Evolutionary conservation across 2,888 invertebrate genomes (phyloP), one percentile per base, ranked within the genome.

Genomic region (Nemapogon koenigi): DNA sequence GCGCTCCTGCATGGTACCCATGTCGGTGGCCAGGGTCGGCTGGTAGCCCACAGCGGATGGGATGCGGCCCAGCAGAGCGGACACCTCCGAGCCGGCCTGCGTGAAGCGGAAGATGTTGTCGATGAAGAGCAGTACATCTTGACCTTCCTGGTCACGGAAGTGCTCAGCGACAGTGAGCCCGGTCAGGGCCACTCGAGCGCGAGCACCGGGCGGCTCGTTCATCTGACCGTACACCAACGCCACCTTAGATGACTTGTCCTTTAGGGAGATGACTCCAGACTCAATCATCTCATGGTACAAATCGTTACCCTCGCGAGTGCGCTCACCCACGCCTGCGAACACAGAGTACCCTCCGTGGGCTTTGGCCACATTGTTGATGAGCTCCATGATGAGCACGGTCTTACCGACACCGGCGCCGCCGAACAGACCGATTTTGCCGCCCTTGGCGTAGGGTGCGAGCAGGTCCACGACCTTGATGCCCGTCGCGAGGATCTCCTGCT

Each of bases 1-100:
- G 63, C 94, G 85, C 73, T 97, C 96, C 85, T 97, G 95, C 95
- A 96, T 94, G 59, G 90, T 87, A 87, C 96, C 95, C 96, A 96
- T 96, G 83, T 96, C 96, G 61, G 95, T 96, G 56, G 94, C 94
- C 65, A 96, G 71, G 11, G 96, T 97, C 37, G 96, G 96, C 66
- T 97, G 96, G 72, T 97, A 96, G 65, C 96, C 96, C 59, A 97
- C 95, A 62, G 96, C 96, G 41, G 91, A 92, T 49, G 96, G 96
- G 61, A 97, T 96, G 84, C 96, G 94, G 68, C 96, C 96, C 65
- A 96, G 72, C 76, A 96, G 76, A 47, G 96, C 95, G 51, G 96
- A 97, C 59, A 85, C 84, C 72, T 94, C 93, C 3, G 93, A 92
- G 73, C 93, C 93, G 51, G 93, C 93, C 70, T 94, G 93, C 32